Base-by-base conservation (phyloP, 2,113 vertebrate species). In the Phylloscopus trochiloides region DNA sequence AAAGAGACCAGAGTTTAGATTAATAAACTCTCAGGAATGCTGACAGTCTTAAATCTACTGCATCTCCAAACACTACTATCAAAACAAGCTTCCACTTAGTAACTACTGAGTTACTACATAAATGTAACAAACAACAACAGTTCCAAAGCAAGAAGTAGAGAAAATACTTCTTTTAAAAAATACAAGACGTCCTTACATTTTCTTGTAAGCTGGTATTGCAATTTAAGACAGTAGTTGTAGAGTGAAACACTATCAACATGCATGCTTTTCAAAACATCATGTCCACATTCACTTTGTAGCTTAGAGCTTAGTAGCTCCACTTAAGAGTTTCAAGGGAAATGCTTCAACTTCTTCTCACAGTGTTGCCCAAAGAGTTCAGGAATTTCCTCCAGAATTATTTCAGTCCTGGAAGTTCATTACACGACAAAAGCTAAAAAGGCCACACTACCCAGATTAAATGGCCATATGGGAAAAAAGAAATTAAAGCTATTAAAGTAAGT, bases 141-240 rank as follows among this genome's bases (percentile, higher is more conserved):
- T 3, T 87, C 2, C 51, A 77, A 91, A 74, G 28, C 2, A 88
- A 57, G 22, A 26, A 74, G 28, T 5, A 61, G 11, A 40, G 7
- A 47, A 63, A 68, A 40, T 17, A 3, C 43, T 83, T 67, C 3
- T 40, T 51, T 55, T 17, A 13, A 36, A 63, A 62, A 32, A 74
- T 9, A 45, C 9, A 72, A 34, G 10, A 57, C 18, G 13, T 36
- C 47, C 36, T 43, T 42, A 55, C 2, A 45, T 18, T 52, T 88
- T n/a, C n/a, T 51, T 45, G 29, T 20, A 96, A 83, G 0, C 7
- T 10, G 3, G 17, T 17, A 82, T 17, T 0, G 0, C 15, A n/a
- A 83, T 38, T 51, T 43, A 78, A 67, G 8, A 72, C 15, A 45
- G 22, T 2, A 77, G 8, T 4, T 83, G 26, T 54, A 58, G 38